Evolutionary conservation across 1,140 invertebrate genomes (phyloP), one percentile per base, ranked within the genome.

Genomic region (Kradibia gibbosae): DNA sequence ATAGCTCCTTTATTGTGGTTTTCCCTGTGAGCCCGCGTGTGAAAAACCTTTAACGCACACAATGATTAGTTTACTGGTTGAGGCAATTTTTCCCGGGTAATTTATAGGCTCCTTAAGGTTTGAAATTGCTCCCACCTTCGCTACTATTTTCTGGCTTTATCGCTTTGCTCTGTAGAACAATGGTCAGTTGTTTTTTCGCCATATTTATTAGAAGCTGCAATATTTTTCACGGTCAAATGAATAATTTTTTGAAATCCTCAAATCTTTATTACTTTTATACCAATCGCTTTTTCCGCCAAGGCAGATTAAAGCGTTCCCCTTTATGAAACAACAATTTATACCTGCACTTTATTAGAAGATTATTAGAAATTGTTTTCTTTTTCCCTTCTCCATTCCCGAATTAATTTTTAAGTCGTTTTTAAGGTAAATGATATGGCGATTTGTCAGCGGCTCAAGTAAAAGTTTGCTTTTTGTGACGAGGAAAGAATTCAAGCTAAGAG

Each of bases 21-120:
- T 34, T 25, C 65, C 53, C 28, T 17, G 15, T 2, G 1, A 13
- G 39, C 70, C 71, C 71, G n/a, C 28, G n/a, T 15, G 55, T 34
- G 73, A 60, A 42, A 42, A 53, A 75, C 39, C 36, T 28, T 45
- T 62, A 62, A 28, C 62, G 62, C 42, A 25, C 74, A 20, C 55
- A 39, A 1, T 0, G 36, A 28, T 75, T 75, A 75, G 60, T 75
- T 75, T 53, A 60, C 8, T 20, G 71, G 28, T 25, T 17, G 13
- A 45, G 34, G 15, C 53, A 55, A 60, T 55, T 73, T 73, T 36
- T 1, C 10, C 10, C 7, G n/a, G n/a, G n/a, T 45, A 65, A 78
- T 78, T 78, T 78, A 78, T 78, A 4, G 60, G 20, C 22, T 70
- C 28, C 62, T 70, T 17, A 70, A 78, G 60, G 62, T 42, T 34